Percentiles rank a stretch among this genome's conserved stretches.
Evolutionary conservation across 2,797 vertebrate genomes (phyloP).

Genomic region (Pseudochaenichthys georgianus): DNA sequence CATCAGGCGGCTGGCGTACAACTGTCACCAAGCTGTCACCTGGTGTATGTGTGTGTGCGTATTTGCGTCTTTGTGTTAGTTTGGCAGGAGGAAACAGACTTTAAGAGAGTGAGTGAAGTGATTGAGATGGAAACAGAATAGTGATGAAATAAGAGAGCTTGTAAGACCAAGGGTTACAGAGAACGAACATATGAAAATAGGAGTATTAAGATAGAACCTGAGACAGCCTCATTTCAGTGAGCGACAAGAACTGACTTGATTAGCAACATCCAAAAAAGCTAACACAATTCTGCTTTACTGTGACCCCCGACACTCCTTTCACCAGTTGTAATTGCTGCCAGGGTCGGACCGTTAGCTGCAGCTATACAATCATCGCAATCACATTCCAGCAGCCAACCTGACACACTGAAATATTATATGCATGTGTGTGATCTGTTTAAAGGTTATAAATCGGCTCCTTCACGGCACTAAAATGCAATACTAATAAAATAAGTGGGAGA

Average conservation of each 20-base stretch:
- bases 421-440: slow-evolving; percentile 77
- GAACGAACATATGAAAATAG: slow-evolving; percentile 52
- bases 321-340: slow-evolving; percentile 64
- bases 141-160: slow-evolving; percentile 48
- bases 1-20: slow-evolving; percentile 70
- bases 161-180: slow-evolving; percentile 54
- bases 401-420: slow-evolving; percentile 79
- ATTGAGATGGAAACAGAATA: slow-evolving; percentile 54
- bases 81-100: slow-evolving; percentile 39
- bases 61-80: slow-evolving; percentile 24
- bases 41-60: slow-evolving; percentile 31
- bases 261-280: slow-evolving; percentile 66
- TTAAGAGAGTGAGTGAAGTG: slow-evolving; percentile 50
- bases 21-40: slow-evolving; percentile 77
- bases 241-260: slow-evolving; percentile 71
- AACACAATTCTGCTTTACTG: slow-evolving; percentile 66
- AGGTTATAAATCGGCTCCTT: slow-evolving; percentile 74
- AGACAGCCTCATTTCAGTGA: slow-evolving; percentile 65
- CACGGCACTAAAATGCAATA: slow-evolving; percentile 62
- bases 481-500: slow-evolving; percentile 75
- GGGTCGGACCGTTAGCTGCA: slow-evolving; percentile 50
- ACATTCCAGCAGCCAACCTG: slow-evolving; percentile 71
- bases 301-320: slow-evolving; percentile 68
- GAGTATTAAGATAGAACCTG: slow-evolving; percentile 58
- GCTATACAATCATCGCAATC: slow-evolving; percentile 71